Evolutionary conservation across 1,140 invertebrate species (phyloP).

Genomic region (Capitella teleta): DNA sequence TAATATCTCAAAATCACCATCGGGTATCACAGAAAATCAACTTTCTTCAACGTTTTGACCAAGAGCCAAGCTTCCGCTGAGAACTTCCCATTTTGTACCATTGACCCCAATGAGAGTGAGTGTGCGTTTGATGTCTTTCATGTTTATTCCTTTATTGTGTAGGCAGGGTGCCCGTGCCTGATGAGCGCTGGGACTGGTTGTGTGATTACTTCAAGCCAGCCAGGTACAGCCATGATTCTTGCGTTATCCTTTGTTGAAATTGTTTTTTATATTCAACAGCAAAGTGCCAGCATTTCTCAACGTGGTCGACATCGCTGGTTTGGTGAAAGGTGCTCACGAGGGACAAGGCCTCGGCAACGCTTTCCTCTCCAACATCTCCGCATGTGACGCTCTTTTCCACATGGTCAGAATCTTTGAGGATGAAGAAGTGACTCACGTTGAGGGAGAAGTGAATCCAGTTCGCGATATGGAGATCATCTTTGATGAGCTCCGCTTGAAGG

Average conservation of each 20-base stretch:
- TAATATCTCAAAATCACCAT: no score
- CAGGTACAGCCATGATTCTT: conserved; percentile 72
- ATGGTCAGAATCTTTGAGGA: conserved; percentile 95
- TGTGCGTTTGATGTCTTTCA: neutral
- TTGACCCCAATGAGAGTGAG: conserved; percentile 99
- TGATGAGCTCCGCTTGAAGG: conserved; percentile 89
- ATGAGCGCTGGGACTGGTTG: conserved; percentile 84
- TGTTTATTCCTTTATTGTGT: conserved; percentile 19
- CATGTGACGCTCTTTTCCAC: conserved; percentile 98
- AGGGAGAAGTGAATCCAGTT: conserved; percentile 95
- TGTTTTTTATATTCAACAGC: no score
- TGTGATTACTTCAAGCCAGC: conserved; percentile 87
- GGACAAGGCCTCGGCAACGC: conserved; percentile 97
- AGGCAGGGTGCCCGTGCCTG: conserved; percentile 97
- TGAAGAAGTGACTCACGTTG: conserved; percentile 94
- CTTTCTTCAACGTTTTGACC: conserved; percentile 98
- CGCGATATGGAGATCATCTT: conserved; percentile 92
- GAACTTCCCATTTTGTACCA: conserved; percentile 99
- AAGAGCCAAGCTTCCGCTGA: conserved; percentile 91
- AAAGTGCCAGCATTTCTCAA: conserved; percentile 91
- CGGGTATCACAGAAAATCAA: conserved; percentile 78
- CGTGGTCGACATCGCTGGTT: conserved; percentile 94
- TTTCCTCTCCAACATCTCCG: conserved; percentile 95
- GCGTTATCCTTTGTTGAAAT: no score
- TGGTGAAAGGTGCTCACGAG: conserved; percentile 95